A percentile compares a stretch with the other conserved stretches of the same genome.
These are phyloP conservation scores for Rhabditoides inermis DNA, from an alignment of 2,888 invertebrate genomes.

Conservation along the genomic window DNA sequence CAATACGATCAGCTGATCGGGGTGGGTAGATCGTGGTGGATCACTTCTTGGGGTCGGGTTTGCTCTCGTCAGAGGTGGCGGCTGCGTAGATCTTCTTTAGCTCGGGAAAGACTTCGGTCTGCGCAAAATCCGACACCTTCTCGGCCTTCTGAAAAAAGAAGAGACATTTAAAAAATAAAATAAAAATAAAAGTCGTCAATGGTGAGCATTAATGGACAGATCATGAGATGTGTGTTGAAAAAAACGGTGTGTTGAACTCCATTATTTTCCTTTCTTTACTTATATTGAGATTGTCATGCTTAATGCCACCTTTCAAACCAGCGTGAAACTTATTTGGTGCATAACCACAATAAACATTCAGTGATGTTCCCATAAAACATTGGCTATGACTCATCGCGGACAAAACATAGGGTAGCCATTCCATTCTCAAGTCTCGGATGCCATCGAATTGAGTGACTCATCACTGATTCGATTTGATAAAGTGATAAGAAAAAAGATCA, in stretches of 20 bases:
- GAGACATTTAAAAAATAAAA: background rate
- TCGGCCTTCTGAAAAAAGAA: constrained; percentile 31
- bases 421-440: no score
- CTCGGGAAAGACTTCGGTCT: constrained; percentile 44
- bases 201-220: no score
- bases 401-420: no score
- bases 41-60: constrained; percentile 1
- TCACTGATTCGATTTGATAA: no score
- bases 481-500: background rate
- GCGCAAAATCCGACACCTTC: constrained; percentile 37
- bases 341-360: background rate
- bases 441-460: no score
- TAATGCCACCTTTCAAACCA: background rate
- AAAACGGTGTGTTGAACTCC: background rate
- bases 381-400: no score
- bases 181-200: background rate
- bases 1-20: no score
- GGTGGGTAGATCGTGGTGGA: no score
- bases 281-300: background rate
- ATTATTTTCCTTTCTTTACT: background rate
- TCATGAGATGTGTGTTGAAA: background rate
- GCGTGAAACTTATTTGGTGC: background rate
- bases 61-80: constrained; percentile 23
- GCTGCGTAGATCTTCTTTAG: constrained; percentile 46
- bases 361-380: background rate